These are phyloP conservation scores for Danio jaintianensis DNA, from an alignment of 2,797 vertebrate genomes.

Conservation along the genomic window DNA sequence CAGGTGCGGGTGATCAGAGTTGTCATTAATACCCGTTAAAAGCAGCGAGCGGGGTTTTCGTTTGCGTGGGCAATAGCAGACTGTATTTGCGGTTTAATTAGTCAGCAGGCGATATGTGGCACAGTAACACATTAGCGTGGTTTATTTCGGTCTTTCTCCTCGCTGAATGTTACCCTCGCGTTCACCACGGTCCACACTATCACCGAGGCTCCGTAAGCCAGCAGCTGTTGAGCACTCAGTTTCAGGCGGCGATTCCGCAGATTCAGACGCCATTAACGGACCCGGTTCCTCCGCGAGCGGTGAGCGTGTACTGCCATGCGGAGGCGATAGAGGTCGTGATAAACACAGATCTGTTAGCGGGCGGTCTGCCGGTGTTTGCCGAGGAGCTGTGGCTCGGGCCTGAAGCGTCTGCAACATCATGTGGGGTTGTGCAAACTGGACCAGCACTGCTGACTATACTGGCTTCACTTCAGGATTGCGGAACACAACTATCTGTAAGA, in stretches of 20 bases:
- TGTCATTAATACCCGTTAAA: background rate
- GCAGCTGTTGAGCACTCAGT: background rate
- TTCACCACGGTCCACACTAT: background rate
- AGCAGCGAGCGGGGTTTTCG: background rate
- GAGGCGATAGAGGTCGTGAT: slow-evolving; percentile 70
- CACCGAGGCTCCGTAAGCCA: background rate
- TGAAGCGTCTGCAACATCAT: slow-evolving; percentile 6
- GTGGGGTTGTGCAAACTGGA: slow-evolving; percentile 60
- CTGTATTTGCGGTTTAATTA: background rate
- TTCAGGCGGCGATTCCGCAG: background rate
- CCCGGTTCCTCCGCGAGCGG: background rate
- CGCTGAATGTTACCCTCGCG: slow-evolving; percentile 5
- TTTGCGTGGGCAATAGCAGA: rapidly evolving
- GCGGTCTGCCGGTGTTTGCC: slow-evolving; percentile 63
- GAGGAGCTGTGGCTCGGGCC: slow-evolving; percentile 68
- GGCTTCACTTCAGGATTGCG: slow-evolving; percentile 67
- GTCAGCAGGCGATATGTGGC: background rate
- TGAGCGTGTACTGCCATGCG: slow-evolving; percentile 67
- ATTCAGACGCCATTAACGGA: background rate
- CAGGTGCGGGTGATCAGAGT: slow-evolving; percentile 13
- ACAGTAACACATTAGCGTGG: background rate
- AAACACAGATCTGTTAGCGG: slow-evolving; percentile 69
- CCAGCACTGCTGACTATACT: slow-evolving; percentile 63
- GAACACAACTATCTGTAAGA: slow-evolving; percentile 71
- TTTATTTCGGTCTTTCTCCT: background rate